Evolutionary conservation across 2,888 invertebrate genomes (phyloP).

Genomic region (Drosophila infuscata): DNA sequence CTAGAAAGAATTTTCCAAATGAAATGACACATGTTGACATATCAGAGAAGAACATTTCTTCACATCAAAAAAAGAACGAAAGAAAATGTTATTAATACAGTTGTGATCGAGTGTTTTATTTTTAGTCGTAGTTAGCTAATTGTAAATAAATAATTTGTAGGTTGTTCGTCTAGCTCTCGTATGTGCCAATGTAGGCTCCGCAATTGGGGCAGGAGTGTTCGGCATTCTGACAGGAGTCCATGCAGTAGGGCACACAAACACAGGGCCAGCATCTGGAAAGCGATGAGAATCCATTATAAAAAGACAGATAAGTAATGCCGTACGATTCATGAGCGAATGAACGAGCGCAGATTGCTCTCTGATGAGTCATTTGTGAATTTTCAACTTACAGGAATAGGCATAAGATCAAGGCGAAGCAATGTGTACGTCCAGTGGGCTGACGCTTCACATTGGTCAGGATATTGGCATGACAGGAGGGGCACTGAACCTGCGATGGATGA

Average conservation of each 20-base stretch:
- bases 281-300: not conserved
- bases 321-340: constrained; percentile 33
- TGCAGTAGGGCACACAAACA: constrained; percentile 70
- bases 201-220: constrained; percentile 80
- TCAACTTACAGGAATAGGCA: constrained; percentile 69
- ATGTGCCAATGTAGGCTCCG: constrained; percentile 72
- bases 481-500: constrained; percentile 55
- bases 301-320: not conserved
- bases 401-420: constrained; percentile 59
- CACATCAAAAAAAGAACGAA: not conserved
- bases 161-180: constrained; percentile 41
- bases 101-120: constrained; percentile 22
- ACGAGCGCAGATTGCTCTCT: not conserved
- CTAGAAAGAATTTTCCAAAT: not conserved
- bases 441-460: constrained; percentile 54
- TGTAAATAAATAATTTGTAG: constrained; percentile 15
- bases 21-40: not conserved
- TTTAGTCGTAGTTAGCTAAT: constrained; percentile 1
- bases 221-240: constrained; percentile 78
- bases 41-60: not conserved
- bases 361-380: not conserved
- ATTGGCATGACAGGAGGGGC: constrained; percentile 67
- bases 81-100: not conserved
- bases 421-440: constrained; percentile 59
- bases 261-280: constrained; percentile 73